Evolutionary conservation across 1,140 invertebrate species (phyloP).

Genomic region (Plodia interpunctella): DNA sequence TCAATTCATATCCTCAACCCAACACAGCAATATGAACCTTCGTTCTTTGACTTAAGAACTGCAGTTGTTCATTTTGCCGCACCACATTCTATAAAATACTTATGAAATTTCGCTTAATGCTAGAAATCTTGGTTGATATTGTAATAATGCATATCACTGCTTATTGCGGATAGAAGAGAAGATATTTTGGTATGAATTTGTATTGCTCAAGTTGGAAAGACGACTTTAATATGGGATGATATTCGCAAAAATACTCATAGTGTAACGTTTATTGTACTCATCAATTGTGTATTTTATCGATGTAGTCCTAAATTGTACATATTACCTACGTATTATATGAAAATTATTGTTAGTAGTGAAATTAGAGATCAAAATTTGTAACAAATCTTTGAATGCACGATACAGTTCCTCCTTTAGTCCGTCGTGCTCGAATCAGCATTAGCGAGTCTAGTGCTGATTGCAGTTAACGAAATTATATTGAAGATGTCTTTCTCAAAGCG

Average conservation of each 20-base stretch:
- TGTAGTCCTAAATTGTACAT: constrained; percentile 38
- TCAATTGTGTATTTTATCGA: constrained; percentile 43
- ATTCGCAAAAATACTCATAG: constrained; percentile 43
- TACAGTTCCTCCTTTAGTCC: constrained; percentile 72
- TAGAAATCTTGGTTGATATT: constrained; percentile 27
- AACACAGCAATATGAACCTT: constrained; percentile 25
- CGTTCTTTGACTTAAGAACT: neutral
- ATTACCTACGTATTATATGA: constrained; percentile 42
- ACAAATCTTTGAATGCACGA: constrained; percentile 65
- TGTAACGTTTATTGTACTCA: constrained; percentile 41
- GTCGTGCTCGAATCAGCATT: constrained; percentile 63
- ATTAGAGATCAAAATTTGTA: constrained; percentile 65
- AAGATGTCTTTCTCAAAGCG: constrained; percentile 52
- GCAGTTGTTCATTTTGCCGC: constrained; percentile 1
- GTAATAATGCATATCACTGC: constrained; percentile 68
- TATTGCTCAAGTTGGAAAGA: constrained; percentile 62
- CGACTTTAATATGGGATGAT: constrained; percentile 40
- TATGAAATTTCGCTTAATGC: constrained; percentile 9
- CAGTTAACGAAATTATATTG: constrained; percentile 26
- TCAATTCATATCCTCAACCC: constrained; percentile 34
- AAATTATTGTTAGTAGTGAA: constrained; percentile 41
- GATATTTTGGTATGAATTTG: constrained; percentile 70
- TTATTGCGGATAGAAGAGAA: constrained; percentile 41
- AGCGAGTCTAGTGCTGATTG: constrained; percentile 39
- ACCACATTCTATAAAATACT: neutral